Evolutionary conservation across 2,888 invertebrate genomes (phyloP).

Genomic region (Arrhopalites spinosus): DNA sequence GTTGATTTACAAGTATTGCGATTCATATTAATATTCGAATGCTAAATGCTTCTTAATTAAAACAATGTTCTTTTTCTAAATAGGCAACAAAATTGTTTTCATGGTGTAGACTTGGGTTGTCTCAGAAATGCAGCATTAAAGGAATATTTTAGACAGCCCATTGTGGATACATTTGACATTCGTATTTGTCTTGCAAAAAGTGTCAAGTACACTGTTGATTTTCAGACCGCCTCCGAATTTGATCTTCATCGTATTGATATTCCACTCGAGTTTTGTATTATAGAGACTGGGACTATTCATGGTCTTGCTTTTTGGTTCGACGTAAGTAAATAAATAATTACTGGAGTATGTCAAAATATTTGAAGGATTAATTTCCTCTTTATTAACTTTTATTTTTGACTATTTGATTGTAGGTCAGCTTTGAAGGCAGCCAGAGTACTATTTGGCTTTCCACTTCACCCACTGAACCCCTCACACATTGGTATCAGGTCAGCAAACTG

Average conservation of each 20-base stretch:
- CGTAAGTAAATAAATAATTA: no score
- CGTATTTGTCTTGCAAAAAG: slow-evolving; percentile 95
- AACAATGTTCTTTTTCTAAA: slow-evolving; percentile 29
- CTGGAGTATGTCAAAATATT: no score
- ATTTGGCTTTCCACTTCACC: slow-evolving; percentile 98
- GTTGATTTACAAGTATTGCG: slow-evolving; percentile 37
- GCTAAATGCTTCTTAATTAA: background rate
- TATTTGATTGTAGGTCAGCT: slow-evolving; percentile 99
- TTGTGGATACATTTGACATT: slow-evolving; percentile 98
- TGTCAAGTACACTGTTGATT: slow-evolving; percentile 90
- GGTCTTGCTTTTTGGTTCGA: slow-evolving; percentile 98
- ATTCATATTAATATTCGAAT: background rate
- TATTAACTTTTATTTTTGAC: no score
- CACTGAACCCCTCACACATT: slow-evolving; percentile 96
- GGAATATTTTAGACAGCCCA: slow-evolving; percentile 97
- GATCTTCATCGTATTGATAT: slow-evolving; percentile 95
- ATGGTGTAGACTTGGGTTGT: slow-evolving; percentile 93
- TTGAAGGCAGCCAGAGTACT: slow-evolving; percentile 84
- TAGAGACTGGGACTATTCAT: slow-evolving; percentile 69
- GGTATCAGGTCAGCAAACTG: slow-evolving; percentile 78
- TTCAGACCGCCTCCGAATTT: slow-evolving; percentile 86
- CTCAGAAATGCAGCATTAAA: slow-evolving; percentile 90
- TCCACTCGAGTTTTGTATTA: slow-evolving; percentile 88
- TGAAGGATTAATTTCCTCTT: no score
- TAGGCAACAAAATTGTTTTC: slow-evolving; percentile 92